phyloP scores from a whole-genome alignment of 2,113 vertebrate species.

The Prunella himalayana region DNA sequence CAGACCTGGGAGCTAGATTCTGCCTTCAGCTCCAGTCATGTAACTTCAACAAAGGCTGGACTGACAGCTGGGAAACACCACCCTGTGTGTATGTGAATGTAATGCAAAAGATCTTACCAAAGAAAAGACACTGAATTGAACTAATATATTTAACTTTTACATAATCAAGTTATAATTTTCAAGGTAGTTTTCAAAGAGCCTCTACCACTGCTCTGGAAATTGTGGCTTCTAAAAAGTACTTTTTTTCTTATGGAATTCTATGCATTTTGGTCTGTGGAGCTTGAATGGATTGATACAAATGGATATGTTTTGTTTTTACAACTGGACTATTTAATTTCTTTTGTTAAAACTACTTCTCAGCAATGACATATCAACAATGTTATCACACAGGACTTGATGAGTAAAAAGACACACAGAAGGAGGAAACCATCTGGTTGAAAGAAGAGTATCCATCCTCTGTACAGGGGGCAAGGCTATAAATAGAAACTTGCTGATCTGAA shows the following conservation, averaged over 20 bases:
- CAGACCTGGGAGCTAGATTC: background rate
- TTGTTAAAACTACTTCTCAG: background rate
- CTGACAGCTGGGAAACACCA: background rate
- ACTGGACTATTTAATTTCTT: background rate
- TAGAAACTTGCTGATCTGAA: constrained; percentile 48
- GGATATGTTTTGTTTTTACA: background rate
- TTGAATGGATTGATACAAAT: background rate
- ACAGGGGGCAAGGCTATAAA: constrained; percentile 24
- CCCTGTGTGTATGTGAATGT: background rate
- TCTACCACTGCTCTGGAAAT: background rate
- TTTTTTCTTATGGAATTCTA: background rate
- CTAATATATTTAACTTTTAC: background rate
- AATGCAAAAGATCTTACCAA: background rate
- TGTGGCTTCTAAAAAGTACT: background rate
- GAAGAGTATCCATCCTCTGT: background rate
- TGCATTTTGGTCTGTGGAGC: background rate
- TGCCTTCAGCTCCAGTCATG: background rate
- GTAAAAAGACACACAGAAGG: background rate
- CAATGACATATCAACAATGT: background rate
- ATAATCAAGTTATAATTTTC: background rate
- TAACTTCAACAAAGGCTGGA: background rate
- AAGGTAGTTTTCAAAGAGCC: background rate
- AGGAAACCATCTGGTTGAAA: background rate
- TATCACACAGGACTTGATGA: background rate
- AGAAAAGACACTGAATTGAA: background rate